Conservation (phyloP, 2,888 invertebrate genomes). For the Tipula lateralis region DNA sequence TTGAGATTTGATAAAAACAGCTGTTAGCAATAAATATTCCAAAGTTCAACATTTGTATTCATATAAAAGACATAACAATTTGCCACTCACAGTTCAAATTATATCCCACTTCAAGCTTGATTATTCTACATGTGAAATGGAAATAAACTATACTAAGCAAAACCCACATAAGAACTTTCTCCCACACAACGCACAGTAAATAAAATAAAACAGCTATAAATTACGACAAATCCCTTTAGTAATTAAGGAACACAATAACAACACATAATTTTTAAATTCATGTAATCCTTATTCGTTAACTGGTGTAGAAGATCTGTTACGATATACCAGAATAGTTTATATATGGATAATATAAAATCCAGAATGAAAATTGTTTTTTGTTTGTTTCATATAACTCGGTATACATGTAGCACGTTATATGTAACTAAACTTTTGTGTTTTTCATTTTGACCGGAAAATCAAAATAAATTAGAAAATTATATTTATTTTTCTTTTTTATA, state of each 20-base stretch:
- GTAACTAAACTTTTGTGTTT: background rate
- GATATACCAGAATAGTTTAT: background rate
- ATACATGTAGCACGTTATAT: background rate
- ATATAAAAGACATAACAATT: no score
- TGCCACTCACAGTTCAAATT: background rate
- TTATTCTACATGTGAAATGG: background rate
- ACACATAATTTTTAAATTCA: background rate
- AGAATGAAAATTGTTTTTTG: background rate
- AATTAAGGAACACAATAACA: background rate
- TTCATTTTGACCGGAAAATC: background rate
- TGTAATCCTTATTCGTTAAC: background rate
- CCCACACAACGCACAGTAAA: background rate
- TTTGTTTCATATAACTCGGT: background rate
- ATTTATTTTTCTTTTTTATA: background rate
- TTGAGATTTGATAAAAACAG: no score
- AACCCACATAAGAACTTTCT: background rate
- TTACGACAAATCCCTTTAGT: background rate
- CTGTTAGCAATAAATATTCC: no score
- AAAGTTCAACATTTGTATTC: no score
- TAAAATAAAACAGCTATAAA: background rate
- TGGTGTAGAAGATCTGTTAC: background rate
- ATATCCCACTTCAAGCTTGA: background rate
- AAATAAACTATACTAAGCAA: background rate
- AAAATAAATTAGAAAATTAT: background rate
- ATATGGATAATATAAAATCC: background rate